Evolutionary conservation across 2,888 invertebrate genomes (phyloP).

Genomic region (Aquatica leii): DNA sequence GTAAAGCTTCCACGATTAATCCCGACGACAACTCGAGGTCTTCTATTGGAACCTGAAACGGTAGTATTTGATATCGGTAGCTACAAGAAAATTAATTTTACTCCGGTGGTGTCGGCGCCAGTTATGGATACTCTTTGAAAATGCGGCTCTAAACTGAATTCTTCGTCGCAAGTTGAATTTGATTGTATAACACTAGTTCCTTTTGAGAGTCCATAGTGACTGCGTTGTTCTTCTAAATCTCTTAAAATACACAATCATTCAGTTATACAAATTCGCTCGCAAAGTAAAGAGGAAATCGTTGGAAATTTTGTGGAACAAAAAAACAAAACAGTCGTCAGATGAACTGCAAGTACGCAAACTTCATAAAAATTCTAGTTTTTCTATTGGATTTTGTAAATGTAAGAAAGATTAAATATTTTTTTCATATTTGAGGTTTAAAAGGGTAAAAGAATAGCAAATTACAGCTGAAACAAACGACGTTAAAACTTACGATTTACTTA

Average conservation of each 20-base stretch:
- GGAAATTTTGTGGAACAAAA: no score
- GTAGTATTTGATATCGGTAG: not conserved
- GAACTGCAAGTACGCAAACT: no score
- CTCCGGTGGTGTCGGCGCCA: conserved; percentile 96
- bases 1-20: conserved; percentile 87
- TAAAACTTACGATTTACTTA: no score
- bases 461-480: no score
- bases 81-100: conserved; percentile 61
- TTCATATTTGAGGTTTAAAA: no score
- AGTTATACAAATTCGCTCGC: no score
- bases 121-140: conserved; percentile 96
- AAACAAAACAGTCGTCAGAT: no score
- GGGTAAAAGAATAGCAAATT: no score
- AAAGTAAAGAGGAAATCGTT: no score
- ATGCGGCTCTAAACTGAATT: conserved; percentile 83
- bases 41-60: conserved; percentile 84
- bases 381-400: no score
- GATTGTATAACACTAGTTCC: conserved; percentile 60
- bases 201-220: conserved; percentile 69
- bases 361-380: no score
- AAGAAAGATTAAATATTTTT: no score
- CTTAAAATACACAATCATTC: conserved; percentile 61
- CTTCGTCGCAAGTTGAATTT: conserved; percentile 64
- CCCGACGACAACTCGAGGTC: conserved; percentile 92
- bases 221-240: conserved; percentile 70